A percentile compares a stretch with the other conserved stretches of the same genome.
Evolutionary conservation across 2,113 vertebrate species (phyloP).

Genomic region (Crotalus helleri): DNA sequence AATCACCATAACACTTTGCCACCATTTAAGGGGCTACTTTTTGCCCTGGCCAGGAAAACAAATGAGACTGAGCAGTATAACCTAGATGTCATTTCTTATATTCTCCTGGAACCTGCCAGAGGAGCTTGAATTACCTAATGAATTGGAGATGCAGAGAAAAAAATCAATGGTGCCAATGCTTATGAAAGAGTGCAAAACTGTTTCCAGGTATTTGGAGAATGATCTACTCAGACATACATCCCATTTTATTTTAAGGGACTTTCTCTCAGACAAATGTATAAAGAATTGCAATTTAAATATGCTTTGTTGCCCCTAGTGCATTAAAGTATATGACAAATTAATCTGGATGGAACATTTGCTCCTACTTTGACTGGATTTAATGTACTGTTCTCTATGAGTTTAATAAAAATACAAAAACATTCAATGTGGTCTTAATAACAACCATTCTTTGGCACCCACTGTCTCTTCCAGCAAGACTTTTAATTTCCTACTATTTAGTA

Average conservation of each 20-base stretch:
- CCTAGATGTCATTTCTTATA: not conserved
- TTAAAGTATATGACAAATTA: not conserved
- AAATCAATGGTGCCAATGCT: not conserved
- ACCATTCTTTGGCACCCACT: constrained; percentile 10
- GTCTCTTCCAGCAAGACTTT: not conserved
- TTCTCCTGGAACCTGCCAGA: not conserved
- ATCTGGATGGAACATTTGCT: not conserved
- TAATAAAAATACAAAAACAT: not conserved
- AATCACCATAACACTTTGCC: not conserved
- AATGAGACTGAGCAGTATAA: not conserved
- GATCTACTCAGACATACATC: not conserved
- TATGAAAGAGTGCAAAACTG: not conserved
- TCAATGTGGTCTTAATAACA: constrained; percentile 11
- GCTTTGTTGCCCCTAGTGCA: not conserved
- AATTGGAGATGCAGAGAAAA: not conserved
- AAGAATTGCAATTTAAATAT: not conserved
- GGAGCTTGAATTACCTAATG: not conserved
- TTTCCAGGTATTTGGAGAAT: not conserved
- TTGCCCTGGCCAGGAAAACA: not conserved
- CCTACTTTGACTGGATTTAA: constrained; percentile 27
- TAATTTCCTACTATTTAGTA: constrained; percentile 3
- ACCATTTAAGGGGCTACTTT: not conserved
- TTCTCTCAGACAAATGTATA: not conserved
- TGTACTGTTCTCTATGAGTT: constrained; percentile 34
- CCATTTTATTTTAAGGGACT: not conserved